Evolutionary conservation across 1,140 invertebrate species (phyloP), one percentile per base, ranked within the genome.

Genomic region (Drosophila repleta): DNA sequence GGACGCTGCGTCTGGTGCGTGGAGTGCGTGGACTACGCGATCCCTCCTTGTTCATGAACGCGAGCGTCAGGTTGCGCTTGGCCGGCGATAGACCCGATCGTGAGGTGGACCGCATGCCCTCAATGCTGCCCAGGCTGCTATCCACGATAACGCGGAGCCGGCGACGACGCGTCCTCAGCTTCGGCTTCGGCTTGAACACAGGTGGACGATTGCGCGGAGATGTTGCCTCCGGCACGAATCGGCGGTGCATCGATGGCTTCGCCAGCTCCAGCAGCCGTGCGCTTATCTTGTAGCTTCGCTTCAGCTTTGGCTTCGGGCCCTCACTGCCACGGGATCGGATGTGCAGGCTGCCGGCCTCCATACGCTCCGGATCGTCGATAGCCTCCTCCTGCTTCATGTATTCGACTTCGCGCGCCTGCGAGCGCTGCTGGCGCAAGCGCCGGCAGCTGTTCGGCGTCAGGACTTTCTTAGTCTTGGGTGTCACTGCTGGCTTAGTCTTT

Each of bases 111-210:
- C 45, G 17, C 6, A 52, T n/a, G 13, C 11, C 49, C 2, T 58
- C 78, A 21, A 87, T 55, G 61, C 82, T 85, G 49, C 82, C 82
- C 70, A 87, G 45, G 46, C 82, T 85, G 56, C 77, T 84, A 46
- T 43, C 58, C 17, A 21, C 35, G 8, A 20, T 1, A 3, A 37
- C 66, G 26, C 10, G 41, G 0, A 51, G 62, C 5, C n/a, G 37
- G 3, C 24, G 41, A 13, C 63, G 68, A 24, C 10, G 48, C n/a
- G 21, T 3, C 1, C 26, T 41, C 37, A 11, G 4, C 29, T 49
- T 55, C 5, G 17, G 15, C 21, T 46, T 57, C 6, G 43, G 11
- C 1, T 29, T 41, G 8, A 18, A 21, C 3, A 43, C 10, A 0
- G 45, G 29, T 13, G 37, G 20, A 35, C 26, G 55, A 1, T 6